These are phyloP conservation scores for Labia minor DNA, from an alignment of 2,888 invertebrate species.

Conservation along the genomic window DNA sequence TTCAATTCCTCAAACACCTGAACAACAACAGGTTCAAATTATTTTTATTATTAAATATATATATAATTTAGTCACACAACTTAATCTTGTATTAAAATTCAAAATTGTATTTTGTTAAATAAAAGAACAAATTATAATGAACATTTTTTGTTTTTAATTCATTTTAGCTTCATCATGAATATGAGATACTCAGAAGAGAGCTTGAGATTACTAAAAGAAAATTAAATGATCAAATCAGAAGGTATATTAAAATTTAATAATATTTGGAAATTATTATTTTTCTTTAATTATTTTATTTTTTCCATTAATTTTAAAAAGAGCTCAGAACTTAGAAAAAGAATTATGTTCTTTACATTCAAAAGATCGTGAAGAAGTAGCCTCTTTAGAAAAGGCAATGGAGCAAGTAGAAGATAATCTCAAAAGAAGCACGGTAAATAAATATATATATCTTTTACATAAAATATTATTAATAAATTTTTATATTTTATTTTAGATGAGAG, in stretches of 20 bases:
- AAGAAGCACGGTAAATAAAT: constrained; percentile 42
- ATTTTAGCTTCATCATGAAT: constrained; percentile 35
- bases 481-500: constrained; percentile 45
- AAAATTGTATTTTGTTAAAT: too few relatives aligned
- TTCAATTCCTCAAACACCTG: not conserved
- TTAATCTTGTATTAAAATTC: too few relatives aligned
- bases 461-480: constrained; percentile 16
- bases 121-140: too few relatives aligned
- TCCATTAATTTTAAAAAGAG: constrained; percentile 32
- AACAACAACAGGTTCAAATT: not conserved
- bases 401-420: constrained; percentile 48
- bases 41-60: too few relatives aligned
- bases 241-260: constrained; percentile 32
- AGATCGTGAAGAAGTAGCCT: constrained; percentile 44
- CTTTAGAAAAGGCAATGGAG: constrained; percentile 45
- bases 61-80: too few relatives aligned
- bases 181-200: constrained; percentile 45
- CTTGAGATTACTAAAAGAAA: constrained; percentile 44
- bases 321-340: constrained; percentile 44
- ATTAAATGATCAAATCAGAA: constrained; percentile 40
- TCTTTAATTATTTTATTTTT: not conserved
- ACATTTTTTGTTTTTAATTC: too few relatives aligned
- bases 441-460: not conserved
- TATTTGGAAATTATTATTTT: not conserved
- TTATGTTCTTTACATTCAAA: constrained; percentile 41